Base-by-base conservation (phyloP, 2,113 vertebrate species). In the Megaceryle torquata region DNA sequence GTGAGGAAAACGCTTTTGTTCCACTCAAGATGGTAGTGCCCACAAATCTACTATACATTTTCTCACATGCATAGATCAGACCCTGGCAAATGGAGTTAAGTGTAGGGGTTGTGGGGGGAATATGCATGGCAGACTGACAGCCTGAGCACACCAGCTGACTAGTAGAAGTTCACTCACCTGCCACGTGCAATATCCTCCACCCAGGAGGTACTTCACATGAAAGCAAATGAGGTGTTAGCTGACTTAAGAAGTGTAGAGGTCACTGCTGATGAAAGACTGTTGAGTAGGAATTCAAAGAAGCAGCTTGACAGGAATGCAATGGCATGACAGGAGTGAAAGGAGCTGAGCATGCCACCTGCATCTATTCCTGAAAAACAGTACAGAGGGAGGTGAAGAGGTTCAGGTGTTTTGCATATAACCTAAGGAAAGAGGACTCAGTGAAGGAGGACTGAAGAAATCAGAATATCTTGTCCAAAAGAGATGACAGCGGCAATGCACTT, bases 151-250 rank as follows among this genome's bases (percentile, higher is more conserved):
- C 33, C 33, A n/a, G 75, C n/a, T 51, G 60, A 83, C 57, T 60
- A 79, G 56, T 83, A 71, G 74, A 41, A 59, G 82, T 78, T 91
- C 89, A 37, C 83, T 86, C 85, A 80, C 54, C 85, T 94, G 92
- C 89, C 85, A 76, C 63, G 46, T 68, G 59, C 92, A 87, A 69
- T 84, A 78, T 77, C 83, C 72, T 93, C 61, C 1, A 15, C 80
- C 81, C 86, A 79, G 90, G 77, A 95, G 88, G 83, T 80, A 76
- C 88, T 94, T 84, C 86, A 72, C 28, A 79, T 93, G 95, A 96
- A 97, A 96, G 95, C 76, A 94, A 96, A 96, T 89, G 69, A 96
- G 91, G 92, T 96, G 88, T 86, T 81, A 82, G 88, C 88, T 94
- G 96, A 95, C 92, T 92, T 80, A 72, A 76, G 72, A 86, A 68